Conservation (phyloP, 2,888 invertebrate genomes). For the Teleiodes luculella region DNA sequence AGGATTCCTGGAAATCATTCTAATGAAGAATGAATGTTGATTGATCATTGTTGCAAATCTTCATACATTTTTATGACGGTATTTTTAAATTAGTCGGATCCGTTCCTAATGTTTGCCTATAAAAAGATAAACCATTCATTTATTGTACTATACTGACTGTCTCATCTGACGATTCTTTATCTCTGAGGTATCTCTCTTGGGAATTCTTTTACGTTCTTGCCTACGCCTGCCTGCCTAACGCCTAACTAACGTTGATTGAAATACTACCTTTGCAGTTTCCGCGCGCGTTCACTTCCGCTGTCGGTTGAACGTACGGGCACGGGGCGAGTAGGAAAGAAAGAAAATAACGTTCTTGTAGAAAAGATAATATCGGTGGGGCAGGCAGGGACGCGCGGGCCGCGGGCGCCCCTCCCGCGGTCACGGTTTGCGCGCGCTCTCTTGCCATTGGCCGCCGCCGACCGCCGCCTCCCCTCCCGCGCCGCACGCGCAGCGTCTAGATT, state of each 20-base stretch:
- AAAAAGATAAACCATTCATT: neutral
- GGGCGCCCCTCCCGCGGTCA: conserved; percentile 55
- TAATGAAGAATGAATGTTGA: conserved; percentile 22
- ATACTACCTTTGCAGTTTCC: conserved; percentile 56
- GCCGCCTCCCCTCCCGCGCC: conserved; percentile 46
- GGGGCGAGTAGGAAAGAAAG: conserved; percentile 68
- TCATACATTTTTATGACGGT: conserved; percentile 11
- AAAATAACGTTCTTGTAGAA: conserved; percentile 72
- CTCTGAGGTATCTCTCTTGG: too few relatives aligned
- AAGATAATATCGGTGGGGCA: conserved; percentile 61
- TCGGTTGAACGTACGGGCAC: conserved; percentile 63
- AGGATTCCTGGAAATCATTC: conserved; percentile 20
- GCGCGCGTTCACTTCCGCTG: conserved; percentile 74
- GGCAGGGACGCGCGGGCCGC: conserved; percentile 27
- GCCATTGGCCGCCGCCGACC: conserved; percentile 49
- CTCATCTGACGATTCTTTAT: neutral
- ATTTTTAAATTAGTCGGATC: neutral
- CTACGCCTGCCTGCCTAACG: conserved; percentile 22
- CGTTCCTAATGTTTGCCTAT: neutral
- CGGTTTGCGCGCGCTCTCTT: conserved; percentile 57
- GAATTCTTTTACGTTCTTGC: neutral
- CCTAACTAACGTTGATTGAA: conserved; percentile 22
- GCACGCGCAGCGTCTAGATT: conserved; percentile 73
- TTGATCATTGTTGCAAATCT: conserved; percentile 21
- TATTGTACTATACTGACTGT: neutral